Evolutionary conservation across 2,797 vertebrate species (phyloP).

Genomic region (Acridotheres tristis): DNA sequence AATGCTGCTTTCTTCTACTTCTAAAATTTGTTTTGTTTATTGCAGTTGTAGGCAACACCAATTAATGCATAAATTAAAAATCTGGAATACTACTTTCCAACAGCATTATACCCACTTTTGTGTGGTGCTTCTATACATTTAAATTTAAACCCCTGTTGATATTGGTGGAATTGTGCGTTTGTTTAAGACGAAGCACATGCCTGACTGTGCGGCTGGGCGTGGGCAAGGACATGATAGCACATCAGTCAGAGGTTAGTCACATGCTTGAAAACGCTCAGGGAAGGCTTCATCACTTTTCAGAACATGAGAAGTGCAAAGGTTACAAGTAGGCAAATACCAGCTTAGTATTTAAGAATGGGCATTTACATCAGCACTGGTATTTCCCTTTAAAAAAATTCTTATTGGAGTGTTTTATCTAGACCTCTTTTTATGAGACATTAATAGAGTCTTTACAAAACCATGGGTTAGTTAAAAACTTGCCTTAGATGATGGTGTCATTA

Average conservation of each 20-base stretch:
- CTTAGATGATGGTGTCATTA: neutral
- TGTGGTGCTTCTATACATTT: neutral
- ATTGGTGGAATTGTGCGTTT: neutral
- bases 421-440: slow-evolving; percentile 18
- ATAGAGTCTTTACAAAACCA: neutral
- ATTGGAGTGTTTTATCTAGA: neutral
- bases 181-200: neutral
- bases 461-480: slow-evolving; percentile 36
- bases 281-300: slow-evolving; percentile 3
- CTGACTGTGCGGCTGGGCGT: neutral
- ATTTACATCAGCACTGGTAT: neutral
- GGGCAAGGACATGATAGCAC: neutral
- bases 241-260: slow-evolving; percentile 7
- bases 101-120: neutral
- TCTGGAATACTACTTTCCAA: neutral
- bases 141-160: neutral
- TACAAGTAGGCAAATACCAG: slow-evolving; percentile 3
- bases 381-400: neutral
- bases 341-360: neutral
- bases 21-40: neutral
- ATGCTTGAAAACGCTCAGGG: neutral
- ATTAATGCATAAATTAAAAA: neutral
- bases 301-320: neutral
- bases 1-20: neutral
- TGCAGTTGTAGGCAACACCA: neutral